Percentiles rank a stretch among this genome's conserved stretches.
Evolutionary conservation across 2,888 invertebrate species (phyloP).

Genomic region (Lacanobia oleracea): DNA sequence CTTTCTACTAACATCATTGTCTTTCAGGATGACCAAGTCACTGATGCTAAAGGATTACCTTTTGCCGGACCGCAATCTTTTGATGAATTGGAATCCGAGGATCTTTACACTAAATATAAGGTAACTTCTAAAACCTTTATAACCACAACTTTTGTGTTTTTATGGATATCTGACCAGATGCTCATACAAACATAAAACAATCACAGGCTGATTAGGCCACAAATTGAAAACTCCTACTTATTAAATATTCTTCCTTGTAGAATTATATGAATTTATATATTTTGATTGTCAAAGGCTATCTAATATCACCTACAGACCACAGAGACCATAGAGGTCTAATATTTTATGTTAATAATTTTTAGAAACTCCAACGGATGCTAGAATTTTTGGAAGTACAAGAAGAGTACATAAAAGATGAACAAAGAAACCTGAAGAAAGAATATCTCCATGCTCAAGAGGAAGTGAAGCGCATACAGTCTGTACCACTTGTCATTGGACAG

Average conservation of each 20-base stretch:
- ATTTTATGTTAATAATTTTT: conserved; percentile 46
- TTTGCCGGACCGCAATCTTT: conserved; percentile 93
- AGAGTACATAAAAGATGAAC: conserved; percentile 99
- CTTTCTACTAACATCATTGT: conserved; percentile 19
- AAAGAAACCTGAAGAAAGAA: conserved; percentile 99
- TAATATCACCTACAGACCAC: no score
- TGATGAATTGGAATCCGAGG: conserved; percentile 97
- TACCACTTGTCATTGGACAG: conserved; percentile 99
- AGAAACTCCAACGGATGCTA: conserved; percentile 98
- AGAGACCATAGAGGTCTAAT: no score
- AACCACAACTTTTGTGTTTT: background rate
- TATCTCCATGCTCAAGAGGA: conserved; percentile 99
- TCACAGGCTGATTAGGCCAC: background rate
- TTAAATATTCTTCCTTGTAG: background rate
- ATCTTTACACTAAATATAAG: conserved; percentile 98
- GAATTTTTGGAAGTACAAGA: conserved; percentile 99
- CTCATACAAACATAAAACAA: background rate
- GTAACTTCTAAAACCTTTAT: conserved; percentile 81
- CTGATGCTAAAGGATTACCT: conserved; percentile 92
- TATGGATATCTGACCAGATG: background rate
- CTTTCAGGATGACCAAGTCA: conserved; percentile 91
- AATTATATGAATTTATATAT: no score
- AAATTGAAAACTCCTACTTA: background rate
- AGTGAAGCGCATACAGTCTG: conserved; percentile 99
- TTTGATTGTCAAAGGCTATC: no score